These are phyloP conservation scores for Phrynosoma platyrhinos DNA, from an alignment of 2,113 vertebrate genomes.

Conservation along the genomic window DNA sequence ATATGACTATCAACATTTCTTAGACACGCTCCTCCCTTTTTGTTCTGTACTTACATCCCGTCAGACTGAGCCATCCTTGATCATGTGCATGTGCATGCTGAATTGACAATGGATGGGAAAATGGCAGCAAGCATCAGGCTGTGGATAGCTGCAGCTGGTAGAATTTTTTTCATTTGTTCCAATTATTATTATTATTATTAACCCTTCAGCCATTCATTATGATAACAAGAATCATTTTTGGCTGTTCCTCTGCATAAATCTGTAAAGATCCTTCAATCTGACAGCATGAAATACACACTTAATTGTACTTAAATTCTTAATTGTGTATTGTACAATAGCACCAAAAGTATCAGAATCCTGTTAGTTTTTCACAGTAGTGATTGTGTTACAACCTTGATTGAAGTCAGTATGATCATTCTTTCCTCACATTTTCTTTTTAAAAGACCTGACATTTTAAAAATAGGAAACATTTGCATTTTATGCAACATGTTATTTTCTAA, in stretches of 20 bases:
- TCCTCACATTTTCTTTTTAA: not conserved
- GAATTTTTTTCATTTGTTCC: not conserved
- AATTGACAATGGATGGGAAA: not conserved
- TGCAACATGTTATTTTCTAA: not conserved
- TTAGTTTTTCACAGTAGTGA: not conserved
- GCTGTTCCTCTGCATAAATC: not conserved
- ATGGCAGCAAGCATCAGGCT: not conserved
- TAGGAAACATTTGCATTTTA: not conserved
- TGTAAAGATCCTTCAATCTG: not conserved
- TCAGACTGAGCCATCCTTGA: not conserved
- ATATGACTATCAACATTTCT: not conserved
- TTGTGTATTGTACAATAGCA: not conserved
- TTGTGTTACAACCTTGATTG: not conserved
- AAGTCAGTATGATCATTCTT: not conserved
- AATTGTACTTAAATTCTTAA: too few relatives aligned
- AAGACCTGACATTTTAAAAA: not conserved
- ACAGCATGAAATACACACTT: not conserved
- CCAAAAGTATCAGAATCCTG: not conserved
- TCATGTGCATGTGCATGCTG: not conserved
- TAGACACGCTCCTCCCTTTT: not conserved
- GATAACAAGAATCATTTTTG: not conserved
- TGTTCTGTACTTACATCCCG: not conserved
- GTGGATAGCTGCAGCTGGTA: not conserved
- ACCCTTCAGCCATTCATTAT: not conserved
- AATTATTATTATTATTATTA: too few relatives aligned